Conservation (phyloP, 2,113 vertebrate genomes). For the Syrrhaptes paradoxus region DNA sequence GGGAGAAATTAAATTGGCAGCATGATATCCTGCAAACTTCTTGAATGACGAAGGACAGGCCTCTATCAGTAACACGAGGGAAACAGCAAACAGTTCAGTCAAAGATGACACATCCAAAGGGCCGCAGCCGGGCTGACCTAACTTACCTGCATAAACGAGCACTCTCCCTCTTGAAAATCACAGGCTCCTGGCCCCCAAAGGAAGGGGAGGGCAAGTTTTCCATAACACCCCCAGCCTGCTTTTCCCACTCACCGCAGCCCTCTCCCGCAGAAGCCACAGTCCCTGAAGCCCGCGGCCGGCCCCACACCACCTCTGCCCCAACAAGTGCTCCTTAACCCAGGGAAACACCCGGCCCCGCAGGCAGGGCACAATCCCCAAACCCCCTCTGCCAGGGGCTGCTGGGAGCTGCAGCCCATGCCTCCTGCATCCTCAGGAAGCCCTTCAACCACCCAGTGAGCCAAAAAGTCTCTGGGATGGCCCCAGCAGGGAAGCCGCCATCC, state of each 20-base stretch:
- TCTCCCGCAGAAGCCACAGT: neutral
- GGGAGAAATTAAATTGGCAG: neutral
- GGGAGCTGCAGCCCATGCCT: accelerated
- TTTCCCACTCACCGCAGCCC: neutral
- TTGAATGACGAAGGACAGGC: accelerated
- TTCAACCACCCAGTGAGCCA: neutral
- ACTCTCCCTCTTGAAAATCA: neutral
- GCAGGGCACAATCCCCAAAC: neutral
- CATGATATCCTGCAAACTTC: neutral
- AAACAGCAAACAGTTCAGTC: neutral
- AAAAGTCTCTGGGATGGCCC: neutral
- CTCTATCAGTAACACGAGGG: neutral
- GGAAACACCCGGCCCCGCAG: neutral
- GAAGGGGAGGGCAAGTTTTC: neutral
- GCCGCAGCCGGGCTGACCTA: neutral
- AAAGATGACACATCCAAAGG: neutral
- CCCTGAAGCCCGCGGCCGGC: accelerated
- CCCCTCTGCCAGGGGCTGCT: neutral
- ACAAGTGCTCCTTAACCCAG: neutral
- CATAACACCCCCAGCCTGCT: neutral
- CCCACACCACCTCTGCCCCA: accelerated
- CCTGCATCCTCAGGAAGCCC: neutral
- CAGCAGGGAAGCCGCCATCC: neutral
- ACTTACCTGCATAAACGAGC: neutral
- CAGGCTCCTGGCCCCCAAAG: neutral